These are phyloP conservation scores for Lepisosteus oculatus DNA, from an alignment of 2,113 vertebrate genomes.

Conservation along the genomic window DNA sequence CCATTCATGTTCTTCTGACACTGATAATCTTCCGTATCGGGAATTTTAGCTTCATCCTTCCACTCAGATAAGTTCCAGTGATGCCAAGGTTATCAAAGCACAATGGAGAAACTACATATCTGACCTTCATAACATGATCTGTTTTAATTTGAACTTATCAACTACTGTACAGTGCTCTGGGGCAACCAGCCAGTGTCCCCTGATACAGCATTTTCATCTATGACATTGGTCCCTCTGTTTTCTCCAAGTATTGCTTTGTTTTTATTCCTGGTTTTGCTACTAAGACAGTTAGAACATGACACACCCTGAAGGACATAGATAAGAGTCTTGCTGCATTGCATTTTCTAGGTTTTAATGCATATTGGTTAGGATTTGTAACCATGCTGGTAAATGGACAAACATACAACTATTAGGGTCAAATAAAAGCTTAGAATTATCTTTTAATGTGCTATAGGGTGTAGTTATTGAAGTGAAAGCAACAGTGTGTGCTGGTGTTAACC, in stretches of 20 bases:
- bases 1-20: background rate
- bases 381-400: too few relatives aligned
- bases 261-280: background rate
- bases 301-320: constrained; percentile 46
- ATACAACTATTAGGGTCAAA: too few relatives aligned
- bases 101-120: constrained; percentile 6
- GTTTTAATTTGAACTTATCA: constrained; percentile 31
- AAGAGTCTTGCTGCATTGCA: constrained; percentile 20
- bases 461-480: too few relatives aligned
- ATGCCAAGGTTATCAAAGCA: constrained; percentile 13
- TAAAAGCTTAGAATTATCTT: too few relatives aligned
- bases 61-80: background rate
- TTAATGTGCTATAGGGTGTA: too few relatives aligned
- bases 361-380: too few relatives aligned
- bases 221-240: constrained; percentile 15
- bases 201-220: constrained; percentile 27
- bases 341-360: background rate
- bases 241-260: constrained; percentile 12
- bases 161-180: constrained; percentile 5
- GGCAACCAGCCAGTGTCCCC: constrained; percentile 19
- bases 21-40: background rate
- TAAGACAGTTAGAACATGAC: constrained; percentile 16
- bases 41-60: background rate
- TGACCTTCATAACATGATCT: constrained; percentile 27
- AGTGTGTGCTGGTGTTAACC: too few relatives aligned